Evolutionary conservation across 2,888 invertebrate species (phyloP), one percentile per base, ranked within the genome.

Genomic region (Apamea monoglypha): DNA sequence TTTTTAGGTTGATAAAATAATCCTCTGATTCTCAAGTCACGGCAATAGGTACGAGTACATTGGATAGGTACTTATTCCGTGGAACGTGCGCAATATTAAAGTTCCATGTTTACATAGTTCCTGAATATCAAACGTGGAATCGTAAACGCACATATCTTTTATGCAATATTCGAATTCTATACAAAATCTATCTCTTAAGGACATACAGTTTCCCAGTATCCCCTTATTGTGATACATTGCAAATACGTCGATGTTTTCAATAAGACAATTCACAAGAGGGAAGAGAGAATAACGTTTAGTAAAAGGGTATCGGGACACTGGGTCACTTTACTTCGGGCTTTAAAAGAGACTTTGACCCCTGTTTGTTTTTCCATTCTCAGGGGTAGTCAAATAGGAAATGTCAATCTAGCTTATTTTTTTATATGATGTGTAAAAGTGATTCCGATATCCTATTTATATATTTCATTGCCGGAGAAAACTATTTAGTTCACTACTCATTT

Each of bases 61-160:
- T 10, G n/a, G 32, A 36, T 47, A n/a, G n/a, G n/a, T n/a, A 59
- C 25, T 25, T 40, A 77, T 67, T 61, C 32, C 16, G 63, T 70
- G 53, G 12, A 50, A 29, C 63, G n/a, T 47, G 1, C 32, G 8
- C 53, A 64, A 79, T 79, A 80, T 72, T 18, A 25, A 25, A 71
- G 36, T 47, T 72, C n/a, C 36, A 40, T 72, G 36, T 64, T 64
- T 66, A 80, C 73, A 36, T 21, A 50, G 29, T 56, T 32, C 32
- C 59, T 44, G 80, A 67, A 74, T 80, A 80, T 18, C 80, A 66
- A 80, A 67, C 66, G 59, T 25, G 64, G 36, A 40, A 67, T 67
- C 59, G 59, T 80, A 80, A 59, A 50, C 53, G 2, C 29, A 29
- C 6, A 32, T 47, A 56, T 59, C 32, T 16, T 80, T 50, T 73